Evolutionary conservation across 1,140 invertebrate genomes (phyloP), one percentile per base, ranked within the genome.

Genomic region (Condylostylus longicornis): DNA sequence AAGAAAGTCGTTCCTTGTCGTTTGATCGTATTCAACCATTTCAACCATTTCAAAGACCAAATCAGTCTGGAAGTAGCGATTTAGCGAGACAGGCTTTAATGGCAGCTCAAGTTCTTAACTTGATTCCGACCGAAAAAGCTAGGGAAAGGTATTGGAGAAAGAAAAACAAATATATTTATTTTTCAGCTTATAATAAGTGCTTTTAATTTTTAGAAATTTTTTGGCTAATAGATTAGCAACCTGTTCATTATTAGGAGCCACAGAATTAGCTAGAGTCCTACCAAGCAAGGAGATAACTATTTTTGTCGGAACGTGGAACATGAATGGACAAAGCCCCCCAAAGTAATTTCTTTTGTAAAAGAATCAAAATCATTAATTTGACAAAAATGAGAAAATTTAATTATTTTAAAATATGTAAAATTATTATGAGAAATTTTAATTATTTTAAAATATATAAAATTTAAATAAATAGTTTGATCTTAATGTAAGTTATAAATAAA

Each of bases 241-340:
- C 5, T 76, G 79, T 50, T 82, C 82, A 14, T 54, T 94, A 12
- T 61, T 94, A 2, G 86, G 88, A 8, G 67, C 77, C 7, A 70
- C 73, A 18, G 88, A 94, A 54, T 64, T 96, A 28, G 77, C 86
- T 45, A 76, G 83, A 55, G 79, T 85, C 18, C 75, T 95, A 49
- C 85, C 86, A 5, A 77, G 82, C 50, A 70, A 82, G 45, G 78
- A 85, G 64, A 64, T 94, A 0, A 79, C 72, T 44, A 77, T 96
- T 42, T 91, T 89, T 66, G 74, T 93, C 37, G 87, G 85, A 10
- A 89, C 87, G 5, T 96, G 90, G 90, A 97, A 97, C 60, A 93
- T 95, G 86, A 90, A 90, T 64, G 83, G 83, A 10, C 83, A 80
- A 49, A 68, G 65, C 42, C 75, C 78, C 31, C 75, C 77, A 14